Base-by-base conservation (phyloP, 2,797 vertebrate genomes). In the Alfaro cultratus region DNA sequence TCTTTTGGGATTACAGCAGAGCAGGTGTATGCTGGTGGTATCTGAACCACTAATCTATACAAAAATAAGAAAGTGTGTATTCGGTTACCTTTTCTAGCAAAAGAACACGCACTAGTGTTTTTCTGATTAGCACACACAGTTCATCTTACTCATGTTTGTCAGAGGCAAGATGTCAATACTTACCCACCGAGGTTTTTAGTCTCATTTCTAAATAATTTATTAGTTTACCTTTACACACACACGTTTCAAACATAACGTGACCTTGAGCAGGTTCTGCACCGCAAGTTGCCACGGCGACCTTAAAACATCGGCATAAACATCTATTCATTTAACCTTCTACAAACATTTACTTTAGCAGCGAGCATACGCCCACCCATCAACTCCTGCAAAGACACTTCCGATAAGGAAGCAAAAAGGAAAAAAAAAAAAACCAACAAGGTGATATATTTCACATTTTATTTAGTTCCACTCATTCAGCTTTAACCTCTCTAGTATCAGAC, bases 371-470 rank as follows among this genome's bases (percentile, higher is more conserved):
- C 26, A 45, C 2, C 36, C 9, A 70, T 16, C 12, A 29, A n/a
- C 41, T 43, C 64, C 64, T 71, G 15, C 57, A 34, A 80, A 62
- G 72, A 80, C 15, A 7, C 18, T 36, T 75, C 18, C 21, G 81
- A 16, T 41, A 70, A 89, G 81, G 43, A 73, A 34, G 55, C 53
- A 31, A 77, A 68, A 36, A 74, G 53, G 9, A 29, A 13, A 26
- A 46, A 53, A 26, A 26, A 51, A 23, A 51, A 23, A 2, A 3
- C 21, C 15, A 31, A 29, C 53, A 51, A 21, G 34, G 57, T 92
- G 86, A 83, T 86, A 93, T 87, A 93, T 91, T 95, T 95, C 93
- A 95, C 93, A 95, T 96, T 96, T 96, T 94, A 94, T 95, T 95
- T 89, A 79, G 77, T 89, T 92, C 86, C 70, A 46, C 83, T 90